These are phyloP conservation scores for Drosophila aldrichi DNA, from an alignment of 2,888 invertebrate species.

Conservation along the genomic window DNA sequence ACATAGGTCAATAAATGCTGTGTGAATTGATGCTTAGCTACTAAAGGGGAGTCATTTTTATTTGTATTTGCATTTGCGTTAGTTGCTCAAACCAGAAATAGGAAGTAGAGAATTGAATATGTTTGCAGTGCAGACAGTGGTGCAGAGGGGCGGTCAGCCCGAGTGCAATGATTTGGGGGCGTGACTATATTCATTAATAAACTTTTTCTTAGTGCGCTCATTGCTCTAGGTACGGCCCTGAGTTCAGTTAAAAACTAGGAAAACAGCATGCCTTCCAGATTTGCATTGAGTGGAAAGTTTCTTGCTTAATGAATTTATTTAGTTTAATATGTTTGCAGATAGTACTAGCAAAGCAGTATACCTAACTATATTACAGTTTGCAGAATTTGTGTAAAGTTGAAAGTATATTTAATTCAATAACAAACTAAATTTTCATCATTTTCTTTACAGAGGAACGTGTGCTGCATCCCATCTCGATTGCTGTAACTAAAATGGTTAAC, in stretches of 20 bases:
- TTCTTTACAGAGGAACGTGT: conserved; percentile 19
- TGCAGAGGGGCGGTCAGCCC: too few species aligned
- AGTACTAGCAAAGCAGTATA: too few species aligned
- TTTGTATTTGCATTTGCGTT: conserved; percentile 8
- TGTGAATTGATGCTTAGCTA: conserved; percentile 27
- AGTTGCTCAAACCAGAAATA: not conserved
- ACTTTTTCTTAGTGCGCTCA: too few species aligned
- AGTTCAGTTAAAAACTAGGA: too few species aligned
- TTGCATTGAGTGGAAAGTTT: too few species aligned
- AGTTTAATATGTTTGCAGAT: too few species aligned
- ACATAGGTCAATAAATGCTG: conserved; percentile 26
- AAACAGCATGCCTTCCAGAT: too few species aligned
- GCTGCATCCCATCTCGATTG: not conserved
- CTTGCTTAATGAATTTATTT: too few species aligned
- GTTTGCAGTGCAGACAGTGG: not conserved
- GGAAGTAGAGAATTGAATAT: not conserved
- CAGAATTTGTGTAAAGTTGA: not conserved
- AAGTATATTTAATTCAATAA: not conserved
- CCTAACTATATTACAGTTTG: too few species aligned
- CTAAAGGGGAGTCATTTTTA: not conserved
- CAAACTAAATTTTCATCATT: not conserved
- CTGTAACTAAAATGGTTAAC: not conserved
- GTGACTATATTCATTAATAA: too few species aligned
- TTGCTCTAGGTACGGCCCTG: too few species aligned
- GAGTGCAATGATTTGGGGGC: too few species aligned